Evolutionary conservation across 2,797 vertebrate species (phyloP).

Genomic region (Lutjanus argentimaculatus): DNA sequence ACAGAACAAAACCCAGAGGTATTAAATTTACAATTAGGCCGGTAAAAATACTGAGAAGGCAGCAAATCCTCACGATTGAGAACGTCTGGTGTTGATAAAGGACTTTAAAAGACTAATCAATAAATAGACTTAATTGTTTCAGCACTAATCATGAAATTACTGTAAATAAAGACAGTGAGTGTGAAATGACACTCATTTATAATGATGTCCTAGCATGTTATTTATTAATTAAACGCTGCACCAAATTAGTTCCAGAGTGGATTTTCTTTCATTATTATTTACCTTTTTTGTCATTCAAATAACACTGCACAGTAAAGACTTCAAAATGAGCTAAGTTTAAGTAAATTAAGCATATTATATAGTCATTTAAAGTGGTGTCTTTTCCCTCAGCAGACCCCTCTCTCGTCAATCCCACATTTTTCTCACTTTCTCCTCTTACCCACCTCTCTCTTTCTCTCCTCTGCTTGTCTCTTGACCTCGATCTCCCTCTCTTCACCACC

Average conservation of each 20-base stretch:
- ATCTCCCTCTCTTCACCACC: slow-evolving; percentile 8
- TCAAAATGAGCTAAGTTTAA: background rate
- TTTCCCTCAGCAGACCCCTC: background rate
- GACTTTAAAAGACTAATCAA: background rate
- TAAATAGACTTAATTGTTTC: background rate
- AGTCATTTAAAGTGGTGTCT: background rate
- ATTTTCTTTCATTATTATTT: too few relatives aligned
- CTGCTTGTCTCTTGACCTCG: slow-evolving; percentile 23
- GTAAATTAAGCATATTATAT: background rate
- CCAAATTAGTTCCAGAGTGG: too few relatives aligned
- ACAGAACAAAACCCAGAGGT: too few relatives aligned
- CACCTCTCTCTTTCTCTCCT: background rate
- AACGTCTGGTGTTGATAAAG: too few relatives aligned
- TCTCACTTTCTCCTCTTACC: slow-evolving; percentile 12
- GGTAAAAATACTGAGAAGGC: too few relatives aligned
- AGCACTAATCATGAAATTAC: background rate
- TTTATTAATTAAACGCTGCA: too few relatives aligned
- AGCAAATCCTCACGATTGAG: too few relatives aligned
- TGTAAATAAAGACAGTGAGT: background rate
- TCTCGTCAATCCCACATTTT: slow-evolving; percentile 6
- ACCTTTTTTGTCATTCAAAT: too few relatives aligned
- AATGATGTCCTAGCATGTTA: too few relatives aligned
- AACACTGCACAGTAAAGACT: background rate
- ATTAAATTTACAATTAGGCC: too few relatives aligned
- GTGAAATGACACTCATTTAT: background rate